Percentiles rank a stretch among this genome's conserved stretches.
Conservation (phyloP, 2,888 invertebrate species). For the Melanchra persicariae region DNA sequence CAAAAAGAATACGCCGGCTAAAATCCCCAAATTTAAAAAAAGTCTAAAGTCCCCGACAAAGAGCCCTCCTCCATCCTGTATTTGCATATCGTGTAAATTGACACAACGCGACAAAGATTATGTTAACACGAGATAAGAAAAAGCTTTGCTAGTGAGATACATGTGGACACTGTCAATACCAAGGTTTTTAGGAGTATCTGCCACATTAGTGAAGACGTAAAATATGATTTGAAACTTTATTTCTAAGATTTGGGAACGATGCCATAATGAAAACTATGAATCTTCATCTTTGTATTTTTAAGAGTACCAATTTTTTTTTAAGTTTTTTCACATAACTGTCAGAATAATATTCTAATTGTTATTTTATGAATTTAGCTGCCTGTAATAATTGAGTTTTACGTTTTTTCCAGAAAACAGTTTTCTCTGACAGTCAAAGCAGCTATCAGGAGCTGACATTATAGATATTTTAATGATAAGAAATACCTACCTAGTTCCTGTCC, state of each 20-base stretch:
- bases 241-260: not conserved
- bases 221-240: conserved; percentile 1
- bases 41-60: not conserved
- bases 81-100: conserved; percentile 57
- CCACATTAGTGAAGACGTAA: too few relatives aligned
- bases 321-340: too few relatives aligned
- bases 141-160: conserved; percentile 33
- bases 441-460: too few relatives aligned
- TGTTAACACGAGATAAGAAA: conserved; percentile 53
- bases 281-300: too few relatives aligned
- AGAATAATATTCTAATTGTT: too few relatives aligned
- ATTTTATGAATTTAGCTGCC: too few relatives aligned
- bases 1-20: not conserved
- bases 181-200: not conserved
- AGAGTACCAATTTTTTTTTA: too few relatives aligned
- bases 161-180: conserved; percentile 4
- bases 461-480: not conserved
- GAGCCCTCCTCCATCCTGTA: conserved; percentile 26
- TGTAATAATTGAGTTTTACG: too few relatives aligned
- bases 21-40: conserved; percentile 2
- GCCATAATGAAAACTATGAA: too few relatives aligned
- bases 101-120: conserved; percentile 49
- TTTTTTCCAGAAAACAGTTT: too few relatives aligned
- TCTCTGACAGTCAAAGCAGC: too few relatives aligned
- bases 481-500: too few relatives aligned